Evolutionary conservation across 92 coral and sea anemone genomes (phyloP).

Genomic region (Chrysogorgia sp.): DNA sequence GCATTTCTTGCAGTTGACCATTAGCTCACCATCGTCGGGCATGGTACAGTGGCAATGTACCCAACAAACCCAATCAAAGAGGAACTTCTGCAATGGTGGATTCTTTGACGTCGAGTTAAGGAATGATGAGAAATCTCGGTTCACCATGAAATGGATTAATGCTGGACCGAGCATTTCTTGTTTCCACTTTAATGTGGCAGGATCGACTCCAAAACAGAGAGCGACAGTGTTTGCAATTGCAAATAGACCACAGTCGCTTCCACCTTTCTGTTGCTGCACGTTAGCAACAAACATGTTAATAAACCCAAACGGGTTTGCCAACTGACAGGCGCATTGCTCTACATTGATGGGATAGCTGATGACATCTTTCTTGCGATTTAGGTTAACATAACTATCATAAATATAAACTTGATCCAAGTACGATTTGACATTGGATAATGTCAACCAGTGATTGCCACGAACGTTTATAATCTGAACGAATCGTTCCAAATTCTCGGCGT

Average conservation of each 20-base stretch:
- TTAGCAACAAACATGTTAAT: constrained; percentile 7
- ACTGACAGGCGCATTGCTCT: constrained; percentile 48
- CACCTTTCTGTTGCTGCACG: constrained; percentile 33
- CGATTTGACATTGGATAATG: constrained; percentile 40
- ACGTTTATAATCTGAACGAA: constrained; percentile 30
- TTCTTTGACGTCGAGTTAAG: not conserved
- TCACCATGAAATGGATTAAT: constrained; percentile 30
- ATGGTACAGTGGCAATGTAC: constrained; percentile 56
- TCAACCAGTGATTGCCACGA: constrained; percentile 57
- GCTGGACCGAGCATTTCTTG: constrained; percentile 52
- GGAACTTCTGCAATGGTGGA: constrained; percentile 8
- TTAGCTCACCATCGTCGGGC: constrained; percentile 62
- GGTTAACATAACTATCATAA: constrained; percentile 56
- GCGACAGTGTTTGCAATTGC: not conserved
- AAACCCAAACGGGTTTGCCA: constrained; percentile 14
- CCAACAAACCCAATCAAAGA: constrained; percentile 47
- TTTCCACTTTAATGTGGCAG: constrained; percentile 10
- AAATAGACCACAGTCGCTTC: constrained; percentile 20
- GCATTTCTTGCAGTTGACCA: constrained; percentile 55
- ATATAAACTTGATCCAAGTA: not conserved
- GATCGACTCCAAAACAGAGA: constrained; percentile 38
- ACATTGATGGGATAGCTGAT: constrained; percentile 63
- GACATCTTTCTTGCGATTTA: not conserved
- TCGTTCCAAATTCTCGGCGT: not conserved
- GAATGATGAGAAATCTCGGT: constrained; percentile 34